Evolutionary conservation across 2,797 vertebrate species (phyloP), one percentile per base, ranked within the genome.

Genomic region (Adelosebastes latens): DNA sequence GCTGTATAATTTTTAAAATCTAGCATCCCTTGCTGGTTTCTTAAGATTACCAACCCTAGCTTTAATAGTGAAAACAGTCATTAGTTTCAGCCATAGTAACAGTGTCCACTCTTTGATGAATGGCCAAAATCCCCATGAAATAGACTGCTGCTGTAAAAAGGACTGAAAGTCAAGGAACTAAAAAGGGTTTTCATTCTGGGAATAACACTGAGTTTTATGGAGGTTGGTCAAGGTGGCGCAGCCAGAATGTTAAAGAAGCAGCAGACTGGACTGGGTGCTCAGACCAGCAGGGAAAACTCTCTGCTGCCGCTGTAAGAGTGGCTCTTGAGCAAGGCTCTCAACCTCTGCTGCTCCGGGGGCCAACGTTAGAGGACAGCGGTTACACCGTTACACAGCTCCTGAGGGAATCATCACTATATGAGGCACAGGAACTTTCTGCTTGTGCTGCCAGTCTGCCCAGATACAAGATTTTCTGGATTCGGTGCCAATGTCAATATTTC

Each of bases 241-340:
- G 59, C 53, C 55, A 5, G 53, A 39, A 69, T 70, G 36, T 63
- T 49, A 58, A 85, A 71, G 66, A 64, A 64, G 53, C 72, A 60
- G 52, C 72, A 58, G 55, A 52, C n/a, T 49, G 69, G 16, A 72
- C 29, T 53, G 14, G 58, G 25, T 60, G 25, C 22, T 39, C 36
- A 59, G 31, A 72, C 74, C 22, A 64, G 72, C 63, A 53, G 64
- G 42, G 55, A 42, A 83, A 81, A 56, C 25, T 61, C n/a, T 62
- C 56, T 66, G 60, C 64, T 66, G 49, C 73, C 75, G 70, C 72
- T 52, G 59, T 61, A 78, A 74, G 59, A 87, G 83, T 82, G 72
- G 82, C 88, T 61, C 89, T 85, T 67, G 72, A 92, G 87, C 89
- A 91, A 81, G 83, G 76, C 81, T 80, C 81, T 89, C 83, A 83